Base-by-base conservation (phyloP, 2,888 invertebrate genomes). In the Pollenia labialis region DNA sequence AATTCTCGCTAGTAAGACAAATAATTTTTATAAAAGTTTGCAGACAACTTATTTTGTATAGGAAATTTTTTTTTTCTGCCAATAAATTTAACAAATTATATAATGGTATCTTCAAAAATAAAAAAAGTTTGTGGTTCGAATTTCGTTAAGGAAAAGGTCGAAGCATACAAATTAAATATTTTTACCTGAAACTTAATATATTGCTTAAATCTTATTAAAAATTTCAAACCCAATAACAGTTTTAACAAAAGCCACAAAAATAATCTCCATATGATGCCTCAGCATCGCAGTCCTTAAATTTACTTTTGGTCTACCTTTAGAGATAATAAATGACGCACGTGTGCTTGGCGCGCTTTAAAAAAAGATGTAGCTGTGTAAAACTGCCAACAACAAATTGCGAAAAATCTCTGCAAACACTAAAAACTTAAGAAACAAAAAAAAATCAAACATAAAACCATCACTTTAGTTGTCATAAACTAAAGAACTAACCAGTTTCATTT, bases 291-390 rank as follows among this genome's bases (percentile, higher is more conserved):
- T 68, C 66, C 69, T 80, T 32, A 32, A 32, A 32, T 32, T 32
- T 6, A 32, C 32, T 83, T 60, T 66, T 66, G 14, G 40, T 50
- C 56, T 81, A 11, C 44, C 58, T 54, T 40, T 18, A 44, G 2
- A 82, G 84, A 71, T 76, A 71, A 80, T 44, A 85, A 86, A 74
- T 86, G 85, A 44, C 82, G 87, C 88, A 89, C 88, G 88, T 89
- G 88, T 80, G 86, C 85, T 83, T 82, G 79, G 79, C 87, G 46
- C 84, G 81, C 81, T 83, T 71, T 81, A 79, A 69, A 82, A 32
- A 62, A 82, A 75, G 52, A 1, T 23, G 23, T 42, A 64, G 11
- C 32, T 62, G 76, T 76, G 62, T 76, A 82, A 62, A 62, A 76
- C 76, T 76, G 52, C 60, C 58, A 81, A 14, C 69, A 64, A 14